Base-by-base conservation (phyloP, 2,888 invertebrate species). In the Dasysyrphus albostriatus region DNA sequence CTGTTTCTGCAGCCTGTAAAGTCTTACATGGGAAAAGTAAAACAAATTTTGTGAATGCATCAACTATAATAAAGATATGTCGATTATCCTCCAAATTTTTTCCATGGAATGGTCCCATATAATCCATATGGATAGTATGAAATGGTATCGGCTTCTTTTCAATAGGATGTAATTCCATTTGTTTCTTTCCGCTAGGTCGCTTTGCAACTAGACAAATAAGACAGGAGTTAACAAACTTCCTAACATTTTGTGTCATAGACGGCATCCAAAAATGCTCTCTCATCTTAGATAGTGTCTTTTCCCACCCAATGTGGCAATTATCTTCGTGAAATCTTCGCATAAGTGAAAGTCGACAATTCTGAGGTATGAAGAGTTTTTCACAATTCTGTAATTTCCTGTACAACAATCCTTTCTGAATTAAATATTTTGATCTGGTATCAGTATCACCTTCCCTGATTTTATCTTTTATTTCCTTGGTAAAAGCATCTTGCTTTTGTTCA, bases 371-470 rank as follows among this genome's bases (percentile, higher is more conserved):
- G 16, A 47, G 47, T 47, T 16, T 49, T 49, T 49, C 49, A 49
- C 19, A n/a, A 16, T 47, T 5, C 5, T 49, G 19, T 3, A 47
- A 8, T 47, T 47, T 47, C 3, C 9, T 47, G 3, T 47, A 47
- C 47, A 47, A 9, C 16, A 47, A 9, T 6, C 42, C 42, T 6
- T n/a, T 42, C 6, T 3, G 1, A 16, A 47, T 16, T 47, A 3
- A 16, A 47, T 47, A 42, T n/a, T 47, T 1, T 47, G 16, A 29
- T 24, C 47, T 42, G 5, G 24, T 56, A 37, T 75, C 65, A 9
- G 56, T 34, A 12, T 75, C 56, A 34, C 16, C 56, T 12, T 54
- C 75, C 44, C 24, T 75, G 10, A 65, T 44, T 32, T n/a, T 65
- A 19, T 65, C 34, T 34, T 44, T 75, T 2, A 75, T 19, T 75